phyloP scores from a whole-genome alignment of 2,113 vertebrate genomes.

The Pavo muticus region DNA sequence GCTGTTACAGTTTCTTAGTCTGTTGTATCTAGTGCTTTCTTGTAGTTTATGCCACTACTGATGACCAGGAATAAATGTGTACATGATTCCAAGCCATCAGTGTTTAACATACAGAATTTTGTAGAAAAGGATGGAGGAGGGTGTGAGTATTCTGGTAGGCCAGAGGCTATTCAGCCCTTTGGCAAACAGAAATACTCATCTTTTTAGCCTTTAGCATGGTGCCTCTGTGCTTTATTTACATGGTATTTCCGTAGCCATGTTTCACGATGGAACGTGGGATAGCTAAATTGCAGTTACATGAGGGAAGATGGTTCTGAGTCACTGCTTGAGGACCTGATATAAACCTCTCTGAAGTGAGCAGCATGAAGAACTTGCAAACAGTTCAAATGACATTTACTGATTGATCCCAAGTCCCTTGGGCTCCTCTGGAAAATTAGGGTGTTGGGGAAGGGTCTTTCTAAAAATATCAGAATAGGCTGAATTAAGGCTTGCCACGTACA shows the following conservation, averaged over 20 bases:
- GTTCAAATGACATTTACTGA: neutral
- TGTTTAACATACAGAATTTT: neutral
- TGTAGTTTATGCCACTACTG: neutral
- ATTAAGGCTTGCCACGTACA: neutral
- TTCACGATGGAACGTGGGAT: neutral
- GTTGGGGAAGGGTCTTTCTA: neutral
- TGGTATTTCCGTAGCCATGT: neutral
- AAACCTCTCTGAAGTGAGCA: neutral
- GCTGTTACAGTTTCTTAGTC: neutral
- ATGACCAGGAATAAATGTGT: neutral
- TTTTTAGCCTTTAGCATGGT: neutral
- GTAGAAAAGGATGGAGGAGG: neutral
- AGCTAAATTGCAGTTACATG: neutral
- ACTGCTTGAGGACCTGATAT: neutral
- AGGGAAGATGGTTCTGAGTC: neutral
- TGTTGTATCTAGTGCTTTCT: neutral
- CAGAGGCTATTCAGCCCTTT: neutral
- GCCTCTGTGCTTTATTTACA: neutral
- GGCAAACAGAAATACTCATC: neutral
- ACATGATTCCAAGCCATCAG: neutral
- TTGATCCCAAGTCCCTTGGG: neutral
- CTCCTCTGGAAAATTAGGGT: neutral
- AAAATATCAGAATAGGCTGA: neutral
- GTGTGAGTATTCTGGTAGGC: neutral
- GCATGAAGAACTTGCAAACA: neutral